phyloP scores from a whole-genome alignment of 2,888 invertebrate species.

The Cephonodes hylas region DNA sequence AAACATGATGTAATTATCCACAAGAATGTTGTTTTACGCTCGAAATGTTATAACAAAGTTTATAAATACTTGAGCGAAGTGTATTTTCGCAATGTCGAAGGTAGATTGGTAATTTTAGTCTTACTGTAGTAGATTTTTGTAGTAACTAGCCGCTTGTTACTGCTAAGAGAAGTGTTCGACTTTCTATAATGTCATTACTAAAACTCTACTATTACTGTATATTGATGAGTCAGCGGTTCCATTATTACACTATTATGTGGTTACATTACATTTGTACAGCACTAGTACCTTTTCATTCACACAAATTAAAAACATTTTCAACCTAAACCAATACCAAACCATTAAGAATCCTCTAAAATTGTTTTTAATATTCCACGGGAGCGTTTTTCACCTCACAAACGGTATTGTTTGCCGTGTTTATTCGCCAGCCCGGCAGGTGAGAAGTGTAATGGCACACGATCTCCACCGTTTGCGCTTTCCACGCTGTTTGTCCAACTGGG shows the following conservation, averaged over 20 bases:
- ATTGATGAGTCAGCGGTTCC: no score
- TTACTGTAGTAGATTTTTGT: no score
- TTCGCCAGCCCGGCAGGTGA: conserved; percentile 57
- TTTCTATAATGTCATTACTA: no score
- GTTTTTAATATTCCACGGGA: neutral
- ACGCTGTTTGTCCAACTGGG: conserved; percentile 43
- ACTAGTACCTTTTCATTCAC: no score
- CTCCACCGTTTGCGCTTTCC: conserved; percentile 64
- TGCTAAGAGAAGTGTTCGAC: no score
- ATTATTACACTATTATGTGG: no score
- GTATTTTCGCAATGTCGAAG: neutral
- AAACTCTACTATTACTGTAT: no score
- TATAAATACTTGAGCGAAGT: neutral
- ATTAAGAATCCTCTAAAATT: neutral
- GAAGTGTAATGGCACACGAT: conserved; percentile 70
- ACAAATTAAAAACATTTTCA: neutral
- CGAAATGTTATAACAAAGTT: neutral
- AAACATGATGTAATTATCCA: conserved; percentile 19
- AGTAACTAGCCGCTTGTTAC: no score
- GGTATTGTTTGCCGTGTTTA: conserved; percentile 29
- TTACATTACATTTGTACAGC: no score
- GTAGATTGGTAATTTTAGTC: no score
- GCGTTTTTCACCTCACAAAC: neutral
- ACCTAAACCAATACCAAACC: neutral
- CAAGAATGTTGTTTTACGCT: neutral